phyloP scores from a whole-genome alignment of 1,140 invertebrate genomes.

The Uloborus diversus region DNA sequence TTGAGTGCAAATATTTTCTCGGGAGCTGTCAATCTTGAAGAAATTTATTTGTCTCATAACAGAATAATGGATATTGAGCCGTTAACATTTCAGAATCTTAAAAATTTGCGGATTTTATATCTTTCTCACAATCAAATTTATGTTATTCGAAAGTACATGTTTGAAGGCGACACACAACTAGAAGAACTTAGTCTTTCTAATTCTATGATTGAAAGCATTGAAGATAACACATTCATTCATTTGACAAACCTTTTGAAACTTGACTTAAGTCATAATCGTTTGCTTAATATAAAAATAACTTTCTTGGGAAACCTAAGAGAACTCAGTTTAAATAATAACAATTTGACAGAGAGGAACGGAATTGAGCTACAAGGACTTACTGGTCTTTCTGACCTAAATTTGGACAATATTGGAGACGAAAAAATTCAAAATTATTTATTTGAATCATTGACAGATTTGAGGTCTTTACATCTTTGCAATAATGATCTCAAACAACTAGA shows the following conservation, averaged over 20 bases:
- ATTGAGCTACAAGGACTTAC: slow-evolving; percentile 59
- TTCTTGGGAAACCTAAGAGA: slow-evolving; percentile 38
- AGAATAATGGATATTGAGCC: slow-evolving; percentile 69
- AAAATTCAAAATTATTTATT: slow-evolving; percentile 58
- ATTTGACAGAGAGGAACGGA: slow-evolving; percentile 57
- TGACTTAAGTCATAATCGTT: slow-evolving; percentile 77
- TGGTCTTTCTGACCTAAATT: slow-evolving; percentile 17
- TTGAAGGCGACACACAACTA: slow-evolving; percentile 72
- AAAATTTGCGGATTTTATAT: slow-evolving; percentile 72
- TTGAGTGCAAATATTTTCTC: slow-evolving; percentile 66
- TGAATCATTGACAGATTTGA: slow-evolving; percentile 71
- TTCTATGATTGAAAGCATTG: slow-evolving; percentile 72
- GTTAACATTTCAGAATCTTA: slow-evolving; percentile 70
- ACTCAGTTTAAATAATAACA: slow-evolving; percentile 36
- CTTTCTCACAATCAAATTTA: slow-evolving; percentile 71
- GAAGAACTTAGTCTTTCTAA: slow-evolving; percentile 71
- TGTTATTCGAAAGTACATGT: slow-evolving; percentile 66
- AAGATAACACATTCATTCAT: slow-evolving; percentile 72
- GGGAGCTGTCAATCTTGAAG: slow-evolving; percentile 75
- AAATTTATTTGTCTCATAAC: slow-evolving; percentile 73
- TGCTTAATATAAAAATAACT: slow-evolving; percentile 63
- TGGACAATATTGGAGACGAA: slow-evolving; percentile 37
- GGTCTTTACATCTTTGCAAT: slow-evolving; percentile 75
- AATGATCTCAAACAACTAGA: slow-evolving; percentile 71
- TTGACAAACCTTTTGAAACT: slow-evolving; percentile 75